Base-by-base conservation (phyloP, 2,113 vertebrate species). In the Manacus vitellinus region DNA sequence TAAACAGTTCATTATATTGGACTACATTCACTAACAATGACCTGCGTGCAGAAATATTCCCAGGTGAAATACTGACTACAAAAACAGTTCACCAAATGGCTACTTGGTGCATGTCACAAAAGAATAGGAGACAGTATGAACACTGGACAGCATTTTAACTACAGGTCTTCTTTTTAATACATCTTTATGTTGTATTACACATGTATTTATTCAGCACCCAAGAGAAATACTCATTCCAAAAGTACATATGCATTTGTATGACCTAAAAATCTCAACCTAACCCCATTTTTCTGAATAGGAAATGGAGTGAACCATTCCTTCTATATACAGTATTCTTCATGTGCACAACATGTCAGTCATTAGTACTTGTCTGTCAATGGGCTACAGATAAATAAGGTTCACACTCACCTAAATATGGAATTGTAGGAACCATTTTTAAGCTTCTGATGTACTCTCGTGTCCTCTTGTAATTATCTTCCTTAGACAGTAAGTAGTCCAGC, bases 391-490 rank as follows among this genome's bases (percentile, higher is more conserved):
- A n/a, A 88, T 30, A 74, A 82, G 68, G 15, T 20, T 88, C 77
- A 94, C 96, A 98, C 97, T 97, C 97, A 99, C 99, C 99, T 88
- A 99, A 98, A 95, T 99, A 99, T 8, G 99, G 99, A 94, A 99
- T 99, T 56, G 98, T 98, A 92, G 99, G 99, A 51, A 98, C 98
- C 98, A 99, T 99, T 98, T 99, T 99, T 91, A 99, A 96, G 91
- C 99, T 99, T 92, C 98, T 98, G 93, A 99, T 99, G 83, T 99
- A 99, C 44, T 99, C 99, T 63, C 99, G 98, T 95, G 99, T 99
- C 77, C 99, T 97, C 76, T 99, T 99, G 95, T 99, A 99, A 95
- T 99, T 99, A 95, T 99, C 99, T 90, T 99, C 99, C 82, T 99
- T 99, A 19, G 99, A 99, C 35, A 99, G 98, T 86, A 99, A 97